phyloP scores from a whole-genome alignment of 2,888 invertebrate species.

The Cerastis leucographa region DNA sequence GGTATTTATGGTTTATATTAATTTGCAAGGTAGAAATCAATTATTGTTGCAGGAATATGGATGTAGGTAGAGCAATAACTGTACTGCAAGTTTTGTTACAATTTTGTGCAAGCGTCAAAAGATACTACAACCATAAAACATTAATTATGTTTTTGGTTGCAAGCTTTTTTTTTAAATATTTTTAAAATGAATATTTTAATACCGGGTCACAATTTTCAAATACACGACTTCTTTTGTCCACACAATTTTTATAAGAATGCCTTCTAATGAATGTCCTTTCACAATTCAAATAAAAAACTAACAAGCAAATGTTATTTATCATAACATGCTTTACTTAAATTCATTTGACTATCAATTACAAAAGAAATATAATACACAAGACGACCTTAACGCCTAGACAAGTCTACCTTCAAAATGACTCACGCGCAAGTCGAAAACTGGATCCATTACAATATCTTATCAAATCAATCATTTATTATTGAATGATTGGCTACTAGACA shows the following conservation, averaged over 20 bases:
- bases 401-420: constrained; percentile 58
- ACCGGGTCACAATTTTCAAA: background rate
- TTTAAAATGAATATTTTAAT: background rate
- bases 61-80: background rate
- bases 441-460: constrained; percentile 47
- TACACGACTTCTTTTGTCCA: background rate
- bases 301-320: constrained; percentile 8
- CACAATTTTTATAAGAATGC: background rate
- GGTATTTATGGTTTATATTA: background rate
- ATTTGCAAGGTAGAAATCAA: background rate
- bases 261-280: background rate
- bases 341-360: constrained; percentile 49
- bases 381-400: constrained; percentile 36
- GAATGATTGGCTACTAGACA: constrained; percentile 30
- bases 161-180: background rate
- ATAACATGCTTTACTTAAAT: background rate
- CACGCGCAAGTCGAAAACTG: constrained; percentile 40
- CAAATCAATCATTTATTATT: constrained; percentile 45
- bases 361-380: constrained; percentile 39
- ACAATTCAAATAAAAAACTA: background rate
- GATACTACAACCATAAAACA: background rate
- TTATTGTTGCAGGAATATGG: background rate
- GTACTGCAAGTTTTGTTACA: background rate
- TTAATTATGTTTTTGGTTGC: background rate
- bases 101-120: background rate